These are phyloP conservation scores for Muscicapa adusta DNA, from an alignment of 2,113 vertebrate species.

Conservation along the genomic window DNA sequence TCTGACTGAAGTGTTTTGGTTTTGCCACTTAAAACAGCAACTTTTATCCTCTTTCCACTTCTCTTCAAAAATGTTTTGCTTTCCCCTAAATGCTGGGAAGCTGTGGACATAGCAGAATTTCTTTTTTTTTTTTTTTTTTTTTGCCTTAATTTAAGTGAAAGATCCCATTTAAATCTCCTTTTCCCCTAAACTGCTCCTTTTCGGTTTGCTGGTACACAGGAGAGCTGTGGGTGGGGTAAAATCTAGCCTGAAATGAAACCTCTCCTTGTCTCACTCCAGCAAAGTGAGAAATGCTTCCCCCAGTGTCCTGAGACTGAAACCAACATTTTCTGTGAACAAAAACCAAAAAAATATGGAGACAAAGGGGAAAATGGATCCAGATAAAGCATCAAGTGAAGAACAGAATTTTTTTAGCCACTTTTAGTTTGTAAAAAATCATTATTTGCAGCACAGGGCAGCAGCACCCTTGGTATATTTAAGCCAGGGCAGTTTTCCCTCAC, in stretches of 20 bases:
- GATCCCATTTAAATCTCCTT: neutral
- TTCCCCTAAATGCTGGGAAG: neutral
- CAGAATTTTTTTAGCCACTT: neutral
- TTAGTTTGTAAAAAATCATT: rapidly evolving
- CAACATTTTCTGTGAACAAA: neutral
- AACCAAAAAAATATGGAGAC: rapidly evolving
- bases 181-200: neutral
- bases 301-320: rapidly evolving
- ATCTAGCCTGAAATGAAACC: neutral
- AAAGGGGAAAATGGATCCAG: neutral
- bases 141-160: neutral
- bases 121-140: neutral
- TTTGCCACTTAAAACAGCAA: neutral
- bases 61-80: neutral
- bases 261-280: neutral
- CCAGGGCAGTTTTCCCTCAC: neutral
- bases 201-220: neutral
- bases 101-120: neutral
- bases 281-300: neutral
- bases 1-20: neutral
- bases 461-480: rapidly evolving
- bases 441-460: neutral
- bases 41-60: neutral
- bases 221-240: neutral
- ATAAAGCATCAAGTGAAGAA: rapidly evolving